Percentiles rank a stretch among this genome's conserved stretches.
Conservation (phyloP, 2,113 vertebrate genomes). For the Apteryx owenii region DNA sequence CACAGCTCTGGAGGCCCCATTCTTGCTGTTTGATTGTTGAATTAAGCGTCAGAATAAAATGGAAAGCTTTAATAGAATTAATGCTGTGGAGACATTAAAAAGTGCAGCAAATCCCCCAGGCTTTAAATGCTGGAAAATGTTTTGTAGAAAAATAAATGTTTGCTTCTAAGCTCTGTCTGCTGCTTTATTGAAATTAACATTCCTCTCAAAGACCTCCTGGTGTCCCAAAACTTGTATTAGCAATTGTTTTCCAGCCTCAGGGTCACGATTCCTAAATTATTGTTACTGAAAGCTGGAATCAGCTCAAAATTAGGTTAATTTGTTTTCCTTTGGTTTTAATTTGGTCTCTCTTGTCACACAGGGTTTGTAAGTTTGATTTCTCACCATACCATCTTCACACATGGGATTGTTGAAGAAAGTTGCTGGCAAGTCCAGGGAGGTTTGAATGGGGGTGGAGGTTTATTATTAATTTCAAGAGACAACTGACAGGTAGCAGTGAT, state of each 20-base stretch:
- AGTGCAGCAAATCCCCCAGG: background rate
- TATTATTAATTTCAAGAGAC: background rate
- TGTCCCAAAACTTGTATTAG: background rate
- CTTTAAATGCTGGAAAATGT: background rate
- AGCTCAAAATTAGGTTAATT: background rate
- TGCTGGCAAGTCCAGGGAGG: background rate
- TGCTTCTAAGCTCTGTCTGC: background rate
- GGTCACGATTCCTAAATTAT: background rate
- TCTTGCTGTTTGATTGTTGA: slow-evolving; percentile 35
- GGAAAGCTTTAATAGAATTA: background rate
- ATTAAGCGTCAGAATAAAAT: slow-evolving; percentile 38
- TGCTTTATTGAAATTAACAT: background rate
- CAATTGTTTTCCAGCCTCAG: background rate
- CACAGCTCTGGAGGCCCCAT: background rate
- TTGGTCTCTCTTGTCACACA: background rate
- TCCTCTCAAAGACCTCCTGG: background rate
- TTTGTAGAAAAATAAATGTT: background rate
- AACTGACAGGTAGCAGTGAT: background rate
- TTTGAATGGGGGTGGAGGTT: background rate
- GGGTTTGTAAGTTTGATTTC: background rate
- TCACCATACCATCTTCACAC: background rate
- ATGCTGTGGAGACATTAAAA: background rate
- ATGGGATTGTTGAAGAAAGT: background rate
- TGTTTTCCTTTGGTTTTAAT: background rate
- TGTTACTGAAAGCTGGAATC: background rate